These are phyloP conservation scores for Drosophila santomea DNA, from an alignment of 1,140 invertebrate species.

Conservation along the genomic window DNA sequence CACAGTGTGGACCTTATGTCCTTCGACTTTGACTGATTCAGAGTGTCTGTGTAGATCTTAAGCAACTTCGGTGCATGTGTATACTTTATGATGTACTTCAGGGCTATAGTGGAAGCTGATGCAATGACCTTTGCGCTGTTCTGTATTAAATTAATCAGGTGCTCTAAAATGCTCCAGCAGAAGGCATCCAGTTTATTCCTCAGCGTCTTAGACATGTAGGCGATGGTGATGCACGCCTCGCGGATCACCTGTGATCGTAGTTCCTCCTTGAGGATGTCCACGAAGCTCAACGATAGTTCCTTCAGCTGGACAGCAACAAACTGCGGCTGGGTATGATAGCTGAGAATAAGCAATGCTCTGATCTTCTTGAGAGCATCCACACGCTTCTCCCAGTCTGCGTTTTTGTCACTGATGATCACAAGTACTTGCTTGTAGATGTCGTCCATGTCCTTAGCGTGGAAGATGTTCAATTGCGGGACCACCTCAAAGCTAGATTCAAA, in stretches of 20 bases:
- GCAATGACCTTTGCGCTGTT: conserved; percentile 99
- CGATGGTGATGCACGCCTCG: conserved; percentile 97
- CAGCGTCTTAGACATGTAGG: conserved; percentile 94
- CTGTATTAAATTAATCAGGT: conserved; percentile 95
- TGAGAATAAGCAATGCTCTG: conserved; percentile 92
- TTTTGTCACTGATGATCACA: conserved; percentile 91
- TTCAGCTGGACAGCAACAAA: conserved; percentile 91
- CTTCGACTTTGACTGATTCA: conserved; percentile 94
- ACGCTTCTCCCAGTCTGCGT: conserved; percentile 96
- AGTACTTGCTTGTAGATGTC: conserved; percentile 92
- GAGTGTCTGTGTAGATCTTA: conserved; percentile 92
- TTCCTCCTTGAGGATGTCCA: conserved; percentile 93
- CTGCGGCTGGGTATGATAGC: conserved; percentile 91
- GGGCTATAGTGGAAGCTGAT: conserved; percentile 93
- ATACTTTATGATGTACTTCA: conserved; percentile 95
- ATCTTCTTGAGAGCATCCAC: conserved; percentile 95
- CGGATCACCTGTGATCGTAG: conserved; percentile 91
- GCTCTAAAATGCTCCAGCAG: conserved; percentile 92
- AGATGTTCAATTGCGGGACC: conserved; percentile 92
- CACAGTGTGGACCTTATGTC: conserved; percentile 92
- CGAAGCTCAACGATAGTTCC: conserved; percentile 92
- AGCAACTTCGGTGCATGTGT: conserved; percentile 94
- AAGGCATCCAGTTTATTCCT: conserved; percentile 94
- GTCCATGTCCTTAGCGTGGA: conserved; percentile 93
- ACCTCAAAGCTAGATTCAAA: conserved; percentile 95